phyloP scores from a whole-genome alignment of 2,888 invertebrate genomes.

The Heliconius erato region DNA sequence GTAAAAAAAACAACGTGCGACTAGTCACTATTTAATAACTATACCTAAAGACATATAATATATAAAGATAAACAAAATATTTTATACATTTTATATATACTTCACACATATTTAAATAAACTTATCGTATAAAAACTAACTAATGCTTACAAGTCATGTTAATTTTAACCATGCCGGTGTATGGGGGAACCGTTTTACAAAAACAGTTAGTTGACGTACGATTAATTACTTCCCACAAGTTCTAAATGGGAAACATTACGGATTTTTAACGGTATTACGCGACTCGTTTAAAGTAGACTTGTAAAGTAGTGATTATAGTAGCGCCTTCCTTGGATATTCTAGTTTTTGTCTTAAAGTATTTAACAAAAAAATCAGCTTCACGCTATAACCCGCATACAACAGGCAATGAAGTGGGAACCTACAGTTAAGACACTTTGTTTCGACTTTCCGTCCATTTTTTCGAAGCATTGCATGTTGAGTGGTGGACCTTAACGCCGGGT shows the following conservation, averaged over 20 bases:
- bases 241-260: conserved; percentile 8
- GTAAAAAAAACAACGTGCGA: too few species aligned
- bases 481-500: too few species aligned
- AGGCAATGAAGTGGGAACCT: too few species aligned
- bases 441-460: too few species aligned
- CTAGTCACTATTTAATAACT: too few species aligned
- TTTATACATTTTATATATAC: too few species aligned
- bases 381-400: too few species aligned
- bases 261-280: conserved; percentile 13
- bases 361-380: background rate
- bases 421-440: too few species aligned
- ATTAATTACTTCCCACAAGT: conserved; percentile 42
- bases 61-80: too few species aligned
- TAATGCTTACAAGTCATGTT: conserved; percentile 7
- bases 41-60: too few species aligned
- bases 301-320: background rate
- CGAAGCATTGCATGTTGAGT: too few species aligned
- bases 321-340: background rate
- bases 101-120: background rate
- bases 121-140: conserved; percentile 8
- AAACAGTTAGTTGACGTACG: conserved; percentile 46
- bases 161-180: conserved; percentile 37
- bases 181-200: conserved; percentile 47
- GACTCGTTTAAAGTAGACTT: background rate
- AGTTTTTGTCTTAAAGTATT: background rate